Evolutionary conservation across 2,888 invertebrate genomes (phyloP).

Genomic region (Andrena fulva): DNA sequence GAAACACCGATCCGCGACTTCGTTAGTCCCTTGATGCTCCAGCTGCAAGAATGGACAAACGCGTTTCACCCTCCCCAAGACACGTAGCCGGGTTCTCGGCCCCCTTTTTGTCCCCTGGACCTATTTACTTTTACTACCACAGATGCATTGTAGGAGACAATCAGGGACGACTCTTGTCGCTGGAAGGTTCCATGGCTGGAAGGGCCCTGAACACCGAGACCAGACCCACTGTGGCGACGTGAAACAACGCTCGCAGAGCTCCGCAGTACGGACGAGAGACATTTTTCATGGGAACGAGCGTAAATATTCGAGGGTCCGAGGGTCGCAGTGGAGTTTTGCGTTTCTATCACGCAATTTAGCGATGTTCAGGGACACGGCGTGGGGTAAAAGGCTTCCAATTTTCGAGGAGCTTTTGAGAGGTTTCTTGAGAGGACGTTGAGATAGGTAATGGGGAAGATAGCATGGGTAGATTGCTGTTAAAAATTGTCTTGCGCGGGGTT

Average conservation of each 20-base stretch:
- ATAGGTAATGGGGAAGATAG: neutral
- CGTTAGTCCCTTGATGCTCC: neutral
- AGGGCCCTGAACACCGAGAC: neutral
- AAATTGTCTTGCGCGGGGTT: slow-evolving; percentile 44
- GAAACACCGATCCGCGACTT: too few relatives aligned
- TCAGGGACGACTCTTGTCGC: slow-evolving; percentile 50
- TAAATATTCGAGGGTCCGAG: neutral
- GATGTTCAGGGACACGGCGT: neutral
- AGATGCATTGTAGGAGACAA: slow-evolving; percentile 12
- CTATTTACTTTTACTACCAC: slow-evolving; percentile 54
- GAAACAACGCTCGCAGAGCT: neutral
- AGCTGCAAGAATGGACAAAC: slow-evolving; percentile 27
- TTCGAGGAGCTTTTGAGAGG: neutral
- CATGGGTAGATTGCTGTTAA: neutral
- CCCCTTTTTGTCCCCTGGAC: slow-evolving; percentile 44
- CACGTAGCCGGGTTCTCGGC: slow-evolving; percentile 40
- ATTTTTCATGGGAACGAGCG: neutral
- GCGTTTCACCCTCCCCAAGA: slow-evolving; percentile 41
- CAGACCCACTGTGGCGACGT: neutral
- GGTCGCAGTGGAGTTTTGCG: neutral
- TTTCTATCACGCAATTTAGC: neutral
- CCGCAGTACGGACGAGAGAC: neutral
- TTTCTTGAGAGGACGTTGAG: neutral
- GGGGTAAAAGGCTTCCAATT: neutral
- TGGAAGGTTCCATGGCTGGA: neutral